Percentiles rank a stretch among this genome's conserved stretches.
These are phyloP conservation scores for Alviniconcha marisindica DNA, from an alignment of 1,140 invertebrate species.

Conservation along the genomic window DNA sequence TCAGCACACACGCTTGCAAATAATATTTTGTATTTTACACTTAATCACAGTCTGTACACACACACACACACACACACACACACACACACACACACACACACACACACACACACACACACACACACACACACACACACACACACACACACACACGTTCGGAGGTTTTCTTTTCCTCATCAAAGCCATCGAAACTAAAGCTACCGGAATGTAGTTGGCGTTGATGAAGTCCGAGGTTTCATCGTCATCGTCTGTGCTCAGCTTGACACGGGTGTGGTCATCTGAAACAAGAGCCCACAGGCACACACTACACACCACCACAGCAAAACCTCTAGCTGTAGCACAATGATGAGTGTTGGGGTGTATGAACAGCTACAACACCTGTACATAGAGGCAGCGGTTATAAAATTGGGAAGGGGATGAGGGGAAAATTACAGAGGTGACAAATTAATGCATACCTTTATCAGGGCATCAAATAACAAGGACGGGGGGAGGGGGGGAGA, in stretches of 20 bases:
- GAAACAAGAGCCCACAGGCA: constrained; percentile 69
- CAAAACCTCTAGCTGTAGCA: too few species aligned
- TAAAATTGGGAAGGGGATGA: too few species aligned
- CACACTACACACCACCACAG: neutral
- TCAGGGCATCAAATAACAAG: too few species aligned
- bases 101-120: constrained; percentile 26
- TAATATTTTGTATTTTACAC: constrained; percentile 96
- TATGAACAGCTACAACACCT: too few species aligned
- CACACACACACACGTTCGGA: neutral
- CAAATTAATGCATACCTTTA: too few species aligned
- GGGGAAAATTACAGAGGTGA: too few species aligned
- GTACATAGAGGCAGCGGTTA: too few species aligned
- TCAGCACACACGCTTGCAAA: too few species aligned
- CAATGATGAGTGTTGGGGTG: too few species aligned
- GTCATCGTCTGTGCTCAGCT: constrained; percentile 86
- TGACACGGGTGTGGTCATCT: constrained; percentile 98
- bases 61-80: neutral
- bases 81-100: neutral
- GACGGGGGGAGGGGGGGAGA: too few species aligned
- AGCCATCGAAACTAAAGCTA: too few species aligned
- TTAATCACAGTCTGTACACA: constrained; percentile 82
- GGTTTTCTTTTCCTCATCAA: too few species aligned
- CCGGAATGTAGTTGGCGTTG: constrained; percentile 97
- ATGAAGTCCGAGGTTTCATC: constrained; percentile 93
- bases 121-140: constrained; percentile 26